Percentiles rank a stretch among this genome's conserved stretches.
Evolutionary conservation across 2,888 invertebrate species (phyloP).

Genomic region (Muscina levida): DNA sequence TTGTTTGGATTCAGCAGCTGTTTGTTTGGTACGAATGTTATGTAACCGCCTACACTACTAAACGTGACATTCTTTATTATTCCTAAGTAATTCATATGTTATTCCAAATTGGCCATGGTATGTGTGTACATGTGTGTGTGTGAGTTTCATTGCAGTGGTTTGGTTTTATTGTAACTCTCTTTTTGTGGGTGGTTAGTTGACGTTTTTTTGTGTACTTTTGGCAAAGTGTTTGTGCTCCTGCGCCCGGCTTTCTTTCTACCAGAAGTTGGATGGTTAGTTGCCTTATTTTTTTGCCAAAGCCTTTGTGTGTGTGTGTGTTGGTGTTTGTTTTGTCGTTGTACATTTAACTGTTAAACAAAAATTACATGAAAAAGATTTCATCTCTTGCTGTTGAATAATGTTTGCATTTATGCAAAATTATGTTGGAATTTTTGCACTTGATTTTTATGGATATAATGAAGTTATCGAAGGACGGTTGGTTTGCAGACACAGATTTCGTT

Average conservation of each 20-base stretch:
- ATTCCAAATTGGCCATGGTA: background rate
- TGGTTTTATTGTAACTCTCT: constrained; percentile 4
- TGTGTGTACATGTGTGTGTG: background rate
- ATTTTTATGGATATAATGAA: constrained; percentile 12
- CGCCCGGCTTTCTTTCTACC: background rate
- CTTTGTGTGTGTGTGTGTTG: background rate
- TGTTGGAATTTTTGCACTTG: constrained; percentile 32
- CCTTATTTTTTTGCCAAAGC: no score
- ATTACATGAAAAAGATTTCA: constrained; percentile 51
- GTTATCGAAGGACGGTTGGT: background rate
- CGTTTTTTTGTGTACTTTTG: constrained; percentile 1
- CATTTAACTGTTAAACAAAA: constrained; percentile 34
- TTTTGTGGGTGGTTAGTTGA: background rate
- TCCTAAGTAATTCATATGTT: constrained; percentile 37
- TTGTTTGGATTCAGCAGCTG: constrained; percentile 19
- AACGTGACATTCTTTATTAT: constrained; percentile 49
- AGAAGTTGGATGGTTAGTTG: constrained; percentile 14
- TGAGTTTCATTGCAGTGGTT: constrained; percentile 4
- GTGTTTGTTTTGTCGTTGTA: background rate
- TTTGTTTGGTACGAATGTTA: constrained; percentile 25
- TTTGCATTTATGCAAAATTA: constrained; percentile 34
- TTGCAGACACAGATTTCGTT: no score
- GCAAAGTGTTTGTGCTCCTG: background rate
- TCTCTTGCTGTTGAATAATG: constrained; percentile 40
- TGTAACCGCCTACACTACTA: constrained; percentile 49